A percentile compares a stretch with the other conserved stretches of the same genome.
Conservation (phyloP, 2,888 invertebrate genomes). For the Harpalus rubripes region DNA sequence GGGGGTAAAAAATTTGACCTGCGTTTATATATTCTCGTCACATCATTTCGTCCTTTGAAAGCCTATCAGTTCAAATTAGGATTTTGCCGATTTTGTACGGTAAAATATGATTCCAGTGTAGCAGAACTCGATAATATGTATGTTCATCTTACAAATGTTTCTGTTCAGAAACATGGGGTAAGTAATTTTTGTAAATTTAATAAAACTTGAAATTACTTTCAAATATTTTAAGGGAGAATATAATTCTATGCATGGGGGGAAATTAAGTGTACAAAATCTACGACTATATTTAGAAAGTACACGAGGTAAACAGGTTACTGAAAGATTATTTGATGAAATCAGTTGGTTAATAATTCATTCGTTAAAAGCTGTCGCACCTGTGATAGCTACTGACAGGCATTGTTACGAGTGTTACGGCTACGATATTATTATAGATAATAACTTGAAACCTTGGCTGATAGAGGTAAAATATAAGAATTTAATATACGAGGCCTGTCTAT, state of each 20-base stretch:
- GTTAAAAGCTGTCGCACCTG: slow-evolving; percentile 93
- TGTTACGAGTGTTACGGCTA: slow-evolving; percentile 97
- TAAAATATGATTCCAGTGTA: slow-evolving; percentile 94
- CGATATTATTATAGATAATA: slow-evolving; percentile 97
- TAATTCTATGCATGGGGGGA: slow-evolving; percentile 95
- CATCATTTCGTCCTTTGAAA: slow-evolving; percentile 95
- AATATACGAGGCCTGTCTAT: too few species aligned
- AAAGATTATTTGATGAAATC: slow-evolving; percentile 92
- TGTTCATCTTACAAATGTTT: slow-evolving; percentile 97
- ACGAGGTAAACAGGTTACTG: slow-evolving; percentile 91
- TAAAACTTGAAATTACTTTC: neutral
- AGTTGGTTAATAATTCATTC: slow-evolving; percentile 95
- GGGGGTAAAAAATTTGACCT: slow-evolving; percentile 98
- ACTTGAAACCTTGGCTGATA: slow-evolving; percentile 95
- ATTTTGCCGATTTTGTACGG: slow-evolving; percentile 97
- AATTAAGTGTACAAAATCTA: slow-evolving; percentile 95
- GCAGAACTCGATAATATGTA: slow-evolving; percentile 95
- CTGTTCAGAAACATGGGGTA: slow-evolving; percentile 98
- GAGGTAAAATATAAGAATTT: slow-evolving; percentile 80
- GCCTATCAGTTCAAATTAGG: slow-evolving; percentile 95
- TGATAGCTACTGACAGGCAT: slow-evolving; percentile 95
- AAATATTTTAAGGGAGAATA: slow-evolving; percentile 87
- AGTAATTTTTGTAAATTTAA: slow-evolving; percentile 72
- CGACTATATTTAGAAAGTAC: slow-evolving; percentile 94
- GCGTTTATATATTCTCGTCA: slow-evolving; percentile 93